A percentile compares a stretch with the other conserved stretches of the same genome.
Conservation (phyloP, 2,888 invertebrate genomes). For the Dasysyrphus albostriatus region DNA sequence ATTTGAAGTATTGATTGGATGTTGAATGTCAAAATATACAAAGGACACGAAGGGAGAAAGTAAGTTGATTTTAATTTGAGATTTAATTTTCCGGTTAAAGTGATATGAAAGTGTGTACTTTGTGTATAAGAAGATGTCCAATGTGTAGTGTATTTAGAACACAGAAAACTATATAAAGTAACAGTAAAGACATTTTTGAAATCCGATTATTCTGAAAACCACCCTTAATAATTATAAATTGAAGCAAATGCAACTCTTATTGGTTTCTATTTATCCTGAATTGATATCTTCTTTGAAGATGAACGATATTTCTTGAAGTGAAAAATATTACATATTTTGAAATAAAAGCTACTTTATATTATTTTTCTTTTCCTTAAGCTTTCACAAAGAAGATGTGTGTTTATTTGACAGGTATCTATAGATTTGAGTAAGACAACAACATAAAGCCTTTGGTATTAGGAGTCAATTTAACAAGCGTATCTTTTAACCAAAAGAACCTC, state of each 20-base stretch:
- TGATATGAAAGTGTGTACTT: background rate
- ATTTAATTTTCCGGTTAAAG: slow-evolving; percentile 9
- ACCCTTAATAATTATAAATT: background rate
- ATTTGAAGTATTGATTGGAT: slow-evolving; percentile 59
- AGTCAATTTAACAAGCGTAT: no score
- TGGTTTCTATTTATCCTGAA: background rate
- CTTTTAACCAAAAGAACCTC: no score
- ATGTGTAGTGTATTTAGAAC: no score
- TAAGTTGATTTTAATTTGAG: slow-evolving; percentile 8
- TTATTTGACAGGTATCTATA: no score
- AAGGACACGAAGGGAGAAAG: background rate
- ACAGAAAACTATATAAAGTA: background rate
- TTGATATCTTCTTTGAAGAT: background rate
- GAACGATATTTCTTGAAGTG: background rate
- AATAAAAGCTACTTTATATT: no score
- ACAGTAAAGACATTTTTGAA: background rate
- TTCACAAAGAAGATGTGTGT: no score
- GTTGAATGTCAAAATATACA: slow-evolving; percentile 35
- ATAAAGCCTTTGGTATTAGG: no score
- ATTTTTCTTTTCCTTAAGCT: no score
- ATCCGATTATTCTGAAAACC: background rate
- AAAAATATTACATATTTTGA: no score
- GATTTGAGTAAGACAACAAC: no score
- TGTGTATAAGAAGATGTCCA: background rate
- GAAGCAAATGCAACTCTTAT: background rate